Base-by-base conservation (phyloP, 2,888 invertebrate genomes). In the Portevinia maculata region DNA sequence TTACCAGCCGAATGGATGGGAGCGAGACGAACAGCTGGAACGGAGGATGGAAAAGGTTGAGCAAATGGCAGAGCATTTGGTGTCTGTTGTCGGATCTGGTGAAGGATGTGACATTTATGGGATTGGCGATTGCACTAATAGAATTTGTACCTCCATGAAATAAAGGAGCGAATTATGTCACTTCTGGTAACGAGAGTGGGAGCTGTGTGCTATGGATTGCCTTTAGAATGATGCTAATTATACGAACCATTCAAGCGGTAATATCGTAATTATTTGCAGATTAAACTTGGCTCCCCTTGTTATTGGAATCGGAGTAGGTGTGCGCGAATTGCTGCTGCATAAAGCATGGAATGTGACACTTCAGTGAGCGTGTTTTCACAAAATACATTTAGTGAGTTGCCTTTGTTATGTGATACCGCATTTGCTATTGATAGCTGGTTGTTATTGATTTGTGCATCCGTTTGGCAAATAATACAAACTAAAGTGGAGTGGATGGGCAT, bases 31-130 rank as follows among this genome's bases (percentile, higher is more conserved):
- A 24, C 34, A 8, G 15, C 30, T 32, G 48, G 28, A 32, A 17
- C 21, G 59, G 28, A 59, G 24, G 24, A 39, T 21, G 62, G 59
- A 24, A 39, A 41, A 65, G 81, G 76, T 76, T 55, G 70, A 55
- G 71, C 81, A 60, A 76, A 65, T 76, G 70, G 55, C 53, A 44
- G 11, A 53, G 67, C 57, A 62, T 46, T 65, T 34, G 65, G 76
- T 83, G 76, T 83, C 76, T 39, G 65, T 65, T 83, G 76, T 83
- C 76, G 48, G 60, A 60, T 81, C 53, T 70, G 44, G 57, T 37
- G 65, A 39, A 65, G 67, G 73, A 78, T 83, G 83, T 83, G 83
- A 78, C 78, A 78, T 83, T 83, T 83, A 83, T 83, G 76, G 76
- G 71, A 67, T 78, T 62, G 71, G 55, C 62, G 71, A 83, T 67